Conservation (phyloP, 2,113 vertebrate genomes). For the Eptatretus burgeri region DNA sequence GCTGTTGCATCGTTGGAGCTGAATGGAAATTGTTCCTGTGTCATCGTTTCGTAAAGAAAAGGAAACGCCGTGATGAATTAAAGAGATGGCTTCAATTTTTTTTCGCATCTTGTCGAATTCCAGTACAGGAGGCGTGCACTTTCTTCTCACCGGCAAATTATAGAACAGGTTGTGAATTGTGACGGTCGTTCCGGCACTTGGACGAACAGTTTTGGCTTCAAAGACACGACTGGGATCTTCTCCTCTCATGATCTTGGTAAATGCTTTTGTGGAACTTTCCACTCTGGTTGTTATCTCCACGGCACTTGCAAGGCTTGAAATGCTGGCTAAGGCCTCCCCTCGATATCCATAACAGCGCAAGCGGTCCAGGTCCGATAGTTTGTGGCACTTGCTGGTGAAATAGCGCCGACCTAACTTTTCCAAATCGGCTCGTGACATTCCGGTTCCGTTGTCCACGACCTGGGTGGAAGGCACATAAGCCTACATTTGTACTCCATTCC, state of each 20-base stretch:
- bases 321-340: conserved; percentile 66
- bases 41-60: conserved; percentile 54
- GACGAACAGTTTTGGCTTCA: conserved; percentile 30
- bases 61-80: conserved; percentile 56
- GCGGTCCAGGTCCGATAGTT: conserved; percentile 36
- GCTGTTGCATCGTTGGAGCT: conserved; percentile 45
- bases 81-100: conserved; percentile 41
- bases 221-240: conserved; percentile 26
- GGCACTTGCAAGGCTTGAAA: conserved; percentile 29
- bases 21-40: conserved; percentile 42
- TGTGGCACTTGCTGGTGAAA: conserved; percentile 54
- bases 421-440: conserved; percentile 36
- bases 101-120: conserved; percentile 55
- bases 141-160: conserved; percentile 57
- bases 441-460: conserved; percentile 58
- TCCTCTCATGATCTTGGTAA: conserved; percentile 40
- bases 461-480: conserved; percentile 14
- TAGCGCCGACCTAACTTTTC: conserved; percentile 33
- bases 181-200: conserved; percentile 49
- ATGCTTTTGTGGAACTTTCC: conserved; percentile 29
- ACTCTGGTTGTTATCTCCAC: conserved; percentile 52
- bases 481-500: too few relatives aligned
- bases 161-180: conserved; percentile 46
- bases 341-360: conserved; percentile 47
- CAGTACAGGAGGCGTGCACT: conserved; percentile 30